These are phyloP conservation scores for Pycnomerus fuliginosus DNA, from an alignment of 2,888 invertebrate genomes.

Conservation along the genomic window DNA sequence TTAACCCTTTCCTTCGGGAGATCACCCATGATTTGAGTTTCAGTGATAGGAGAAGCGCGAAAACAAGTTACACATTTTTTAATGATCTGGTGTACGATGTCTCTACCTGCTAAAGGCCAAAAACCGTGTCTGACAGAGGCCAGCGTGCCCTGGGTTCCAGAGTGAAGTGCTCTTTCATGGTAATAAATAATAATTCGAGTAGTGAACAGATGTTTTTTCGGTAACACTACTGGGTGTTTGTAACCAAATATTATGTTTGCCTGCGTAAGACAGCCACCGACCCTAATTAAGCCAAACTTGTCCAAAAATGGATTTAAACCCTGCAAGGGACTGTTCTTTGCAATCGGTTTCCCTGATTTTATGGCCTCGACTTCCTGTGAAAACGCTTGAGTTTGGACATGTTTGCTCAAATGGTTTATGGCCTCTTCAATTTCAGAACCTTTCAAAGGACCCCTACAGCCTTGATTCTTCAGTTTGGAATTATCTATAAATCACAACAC, in stretches of 20 bases:
- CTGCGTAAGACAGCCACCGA: conserved; percentile 17
- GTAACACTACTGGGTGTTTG: conserved; percentile 13
- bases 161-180: conserved; percentile 4
- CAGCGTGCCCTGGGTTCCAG: conserved; percentile 5
- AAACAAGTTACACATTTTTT: conserved; percentile 16
- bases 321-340: conserved; percentile 9
- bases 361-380: conserved; percentile 1
- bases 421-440: conserved; percentile 3
- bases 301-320: conserved; percentile 14
- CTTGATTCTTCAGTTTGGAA: background rate
- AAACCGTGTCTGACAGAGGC: conserved; percentile 6
- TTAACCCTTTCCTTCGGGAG: conserved; percentile 8
- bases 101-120: conserved; percentile 12
- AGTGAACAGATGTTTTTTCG: background rate
- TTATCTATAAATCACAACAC: conserved; percentile 7
- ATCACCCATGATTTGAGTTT: conserved; percentile 8
- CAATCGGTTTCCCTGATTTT: conserved; percentile 1
- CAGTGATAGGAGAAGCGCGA: conserved; percentile 3
- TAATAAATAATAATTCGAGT: background rate
- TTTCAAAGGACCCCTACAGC: background rate
- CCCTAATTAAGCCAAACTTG: conserved; percentile 8
- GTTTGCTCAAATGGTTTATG: background rate
- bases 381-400: conserved; percentile 6
- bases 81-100: conserved; percentile 6
- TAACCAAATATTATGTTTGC: conserved; percentile 13